Conservation (phyloP, 2,113 vertebrate species). For the Leptocoma aspasia region DNA sequence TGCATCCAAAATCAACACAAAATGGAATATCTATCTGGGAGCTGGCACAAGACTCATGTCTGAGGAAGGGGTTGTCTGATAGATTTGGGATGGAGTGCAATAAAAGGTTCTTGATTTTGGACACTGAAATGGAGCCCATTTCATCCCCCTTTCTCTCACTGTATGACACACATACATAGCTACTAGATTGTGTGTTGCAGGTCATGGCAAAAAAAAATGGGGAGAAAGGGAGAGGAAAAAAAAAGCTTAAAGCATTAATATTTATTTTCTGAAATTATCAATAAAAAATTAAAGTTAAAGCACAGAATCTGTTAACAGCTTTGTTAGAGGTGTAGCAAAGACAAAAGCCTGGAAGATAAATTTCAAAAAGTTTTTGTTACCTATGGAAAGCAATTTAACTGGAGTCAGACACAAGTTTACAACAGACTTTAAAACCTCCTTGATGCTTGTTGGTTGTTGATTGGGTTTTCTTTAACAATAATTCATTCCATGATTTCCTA, state of each 20-base stretch:
- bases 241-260: neutral
- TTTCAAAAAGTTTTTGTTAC: neutral
- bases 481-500: neutral
- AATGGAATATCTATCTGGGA: neutral
- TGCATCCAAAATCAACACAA: slow-evolving; percentile 3
- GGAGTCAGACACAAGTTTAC: neutral
- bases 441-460: neutral
- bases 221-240: neutral
- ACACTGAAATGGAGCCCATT: neutral
- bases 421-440: neutral
- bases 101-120: neutral
- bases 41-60: neutral
- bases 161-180: neutral
- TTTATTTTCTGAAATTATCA: neutral
- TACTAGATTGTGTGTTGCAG: neutral
- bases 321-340: neutral
- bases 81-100: neutral
- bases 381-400: neutral
- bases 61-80: neutral
- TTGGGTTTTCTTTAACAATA: neutral
- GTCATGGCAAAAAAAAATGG: too few relatives aligned
- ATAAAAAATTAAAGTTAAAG: neutral
- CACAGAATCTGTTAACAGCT: neutral
- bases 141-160: neutral
- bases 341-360: neutral